These are phyloP conservation scores for Drosophila silvestris DNA, from an alignment of 2,888 invertebrate species.

Conservation along the genomic window DNA sequence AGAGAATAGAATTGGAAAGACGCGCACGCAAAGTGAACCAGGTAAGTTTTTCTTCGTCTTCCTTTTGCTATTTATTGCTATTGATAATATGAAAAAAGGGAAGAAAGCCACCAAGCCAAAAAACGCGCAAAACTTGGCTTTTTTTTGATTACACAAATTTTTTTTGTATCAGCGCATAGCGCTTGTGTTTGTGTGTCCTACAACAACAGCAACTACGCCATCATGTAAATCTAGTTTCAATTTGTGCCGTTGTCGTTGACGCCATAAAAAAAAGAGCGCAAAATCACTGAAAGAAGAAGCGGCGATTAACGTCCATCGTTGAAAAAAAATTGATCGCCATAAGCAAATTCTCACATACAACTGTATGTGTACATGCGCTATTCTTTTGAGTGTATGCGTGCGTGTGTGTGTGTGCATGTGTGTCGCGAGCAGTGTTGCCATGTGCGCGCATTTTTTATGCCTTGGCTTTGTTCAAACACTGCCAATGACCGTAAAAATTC, in stretches of 20 bases:
- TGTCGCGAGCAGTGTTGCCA: conserved; percentile 72
- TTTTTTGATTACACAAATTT: conserved; percentile 46
- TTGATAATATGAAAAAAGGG: conserved; percentile 24
- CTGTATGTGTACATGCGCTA: conserved; percentile 32
- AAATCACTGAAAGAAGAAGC: conserved; percentile 46
- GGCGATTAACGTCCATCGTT: conserved; percentile 50
- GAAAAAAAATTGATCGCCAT: conserved; percentile 74
- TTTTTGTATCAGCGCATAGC: conserved; percentile 34
- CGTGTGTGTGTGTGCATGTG: conserved; percentile 46
- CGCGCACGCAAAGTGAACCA: conserved; percentile 95
- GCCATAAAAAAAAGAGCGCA: conserved; percentile 64
- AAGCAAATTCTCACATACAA: conserved; percentile 69
- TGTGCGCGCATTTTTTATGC: conserved; percentile 72
- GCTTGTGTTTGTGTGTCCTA: conserved; percentile 25
- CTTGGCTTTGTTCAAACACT: conserved; percentile 49
- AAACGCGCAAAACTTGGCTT: conserved; percentile 58
- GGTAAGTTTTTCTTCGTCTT: conserved; percentile 87
- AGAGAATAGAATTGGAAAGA: conserved; percentile 97
- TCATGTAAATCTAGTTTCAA: conserved; percentile 75
- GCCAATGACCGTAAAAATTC: conserved; percentile 32
- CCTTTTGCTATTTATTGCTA: conserved; percentile 21
- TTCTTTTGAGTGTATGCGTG: conserved; percentile 33
- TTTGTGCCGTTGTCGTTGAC: conserved; percentile 60
- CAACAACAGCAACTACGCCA: conserved; percentile 60
- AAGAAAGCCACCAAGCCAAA: conserved; percentile 19